These are phyloP conservation scores for Megathymus violae DNA, from an alignment of 1,140 invertebrate species.

Conservation along the genomic window DNA sequence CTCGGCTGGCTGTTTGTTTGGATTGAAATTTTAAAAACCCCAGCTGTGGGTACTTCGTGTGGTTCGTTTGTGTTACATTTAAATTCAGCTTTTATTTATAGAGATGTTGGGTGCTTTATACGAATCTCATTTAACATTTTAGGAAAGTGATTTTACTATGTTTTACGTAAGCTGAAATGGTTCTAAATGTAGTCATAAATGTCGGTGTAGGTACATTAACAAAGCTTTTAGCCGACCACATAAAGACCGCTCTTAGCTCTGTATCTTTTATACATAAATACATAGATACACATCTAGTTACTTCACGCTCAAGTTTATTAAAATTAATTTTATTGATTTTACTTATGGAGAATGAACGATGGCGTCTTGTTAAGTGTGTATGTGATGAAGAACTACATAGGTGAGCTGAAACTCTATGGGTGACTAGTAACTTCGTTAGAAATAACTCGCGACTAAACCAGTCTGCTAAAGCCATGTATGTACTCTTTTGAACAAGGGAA, in stretches of 20 bases:
- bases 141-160: neutral
- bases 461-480: no score
- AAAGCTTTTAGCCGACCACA: slow-evolving; percentile 4
- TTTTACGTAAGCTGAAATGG: slow-evolving; percentile 2
- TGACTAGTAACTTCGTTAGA: no score
- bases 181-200: slow-evolving; percentile 1
- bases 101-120: neutral
- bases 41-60: neutral
- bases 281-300: neutral
- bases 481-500: no score
- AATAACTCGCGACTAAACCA: no score
- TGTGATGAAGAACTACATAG: no score
- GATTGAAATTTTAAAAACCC: slow-evolving; percentile 11
- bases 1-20: neutral
- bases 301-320: neutral
- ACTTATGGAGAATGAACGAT: no score
- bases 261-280: neutral
- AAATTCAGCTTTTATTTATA: neutral
- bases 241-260: neutral
- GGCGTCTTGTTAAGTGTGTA: no score
- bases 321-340: neutral
- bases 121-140: slow-evolving; percentile 2
- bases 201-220: neutral
- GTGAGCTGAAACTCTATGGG: no score
- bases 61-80: slow-evolving; percentile 1